Base-by-base conservation (phyloP, 2,797 vertebrate genomes). In the Sebastes glaucus region DNA sequence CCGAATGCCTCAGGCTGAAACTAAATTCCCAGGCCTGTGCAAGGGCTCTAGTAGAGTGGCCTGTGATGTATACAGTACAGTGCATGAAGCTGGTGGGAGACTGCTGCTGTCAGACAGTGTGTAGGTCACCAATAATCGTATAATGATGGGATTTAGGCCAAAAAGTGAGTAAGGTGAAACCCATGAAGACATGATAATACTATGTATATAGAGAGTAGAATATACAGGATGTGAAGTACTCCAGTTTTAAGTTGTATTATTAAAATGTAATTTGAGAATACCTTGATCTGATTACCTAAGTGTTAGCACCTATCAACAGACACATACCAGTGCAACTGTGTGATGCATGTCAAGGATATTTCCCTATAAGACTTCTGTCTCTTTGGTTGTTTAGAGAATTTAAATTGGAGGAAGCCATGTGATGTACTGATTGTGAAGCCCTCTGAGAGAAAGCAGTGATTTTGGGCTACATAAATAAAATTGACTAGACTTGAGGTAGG, bases 31-130 rank as follows among this genome's bases (percentile, higher is more conserved):
- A 72, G 63, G 74, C 63, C 57, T 57, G 49, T 69, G 42, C 66
- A 57, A 46, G 49, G 49, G 59, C 49, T 87, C 14, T 11, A n/a
- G 42, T 10, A 9, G 62, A 71, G 59, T 7, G 27, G 74, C 71
- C 71, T 86, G 56, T 70, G 78, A 71, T 72, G 63, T 59, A 62
- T 25, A 69, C 23, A 28, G 66, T 22, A 69, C 23, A 28, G 66
- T 35, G 23, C 59, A 66, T 23, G 49, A 7, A 76, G 32, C 77
- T 70, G 64, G n/a, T 79, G 49, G 74, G 27, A 67, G 72, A 74
- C 38, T 0, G 6, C 49, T 66, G 72, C 65, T 76, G 46, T 67
- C 83, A 65, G 55, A 10, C 52, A 32, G 20, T 5, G 61, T 59
- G 82, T n/a, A 46, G 64, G 64, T 83, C 68, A 57, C 42, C 52